These are phyloP conservation scores for Marasmarcha lunaedactyla DNA, from an alignment of 2,888 invertebrate species.

Conservation along the genomic window DNA sequence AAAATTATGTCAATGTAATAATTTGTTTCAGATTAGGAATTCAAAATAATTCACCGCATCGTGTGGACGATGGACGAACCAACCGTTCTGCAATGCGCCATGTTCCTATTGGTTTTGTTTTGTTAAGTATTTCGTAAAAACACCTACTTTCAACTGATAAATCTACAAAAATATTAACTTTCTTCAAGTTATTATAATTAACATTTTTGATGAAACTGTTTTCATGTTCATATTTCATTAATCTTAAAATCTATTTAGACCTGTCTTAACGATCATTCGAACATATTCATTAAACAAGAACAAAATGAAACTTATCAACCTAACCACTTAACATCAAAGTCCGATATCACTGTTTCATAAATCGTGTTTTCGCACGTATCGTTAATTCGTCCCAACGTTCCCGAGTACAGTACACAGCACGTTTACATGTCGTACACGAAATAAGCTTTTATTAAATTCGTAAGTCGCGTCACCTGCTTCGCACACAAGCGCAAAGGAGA, in stretches of 20 bases:
- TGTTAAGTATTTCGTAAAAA: conserved; percentile 18
- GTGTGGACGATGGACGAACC: conserved; percentile 42
- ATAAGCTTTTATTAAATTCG: neutral
- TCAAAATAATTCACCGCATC: conserved; percentile 46
- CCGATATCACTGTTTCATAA: neutral
- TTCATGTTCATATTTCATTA: no score
- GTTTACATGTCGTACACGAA: neutral
- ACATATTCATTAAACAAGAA: no score
- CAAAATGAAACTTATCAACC: no score
- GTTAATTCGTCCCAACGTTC: conserved; percentile 49
- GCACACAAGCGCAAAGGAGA: neutral
- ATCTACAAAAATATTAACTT: no score
- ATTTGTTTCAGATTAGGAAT: conserved; percentile 50
- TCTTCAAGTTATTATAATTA: no score
- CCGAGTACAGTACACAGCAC: neutral
- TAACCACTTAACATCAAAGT: neutral
- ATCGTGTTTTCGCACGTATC: conserved; percentile 18
- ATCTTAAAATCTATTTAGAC: no score
- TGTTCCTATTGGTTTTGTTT: conserved; percentile 45
- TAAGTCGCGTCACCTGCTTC: neutral
- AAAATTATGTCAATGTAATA: no score
- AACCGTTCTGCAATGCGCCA: conserved; percentile 64
- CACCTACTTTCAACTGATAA: no score
- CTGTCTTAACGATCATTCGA: no score
- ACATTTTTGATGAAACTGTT: no score